Base-by-base conservation (phyloP, 2,888 invertebrate species). In the Drosophila fungiperda region DNA sequence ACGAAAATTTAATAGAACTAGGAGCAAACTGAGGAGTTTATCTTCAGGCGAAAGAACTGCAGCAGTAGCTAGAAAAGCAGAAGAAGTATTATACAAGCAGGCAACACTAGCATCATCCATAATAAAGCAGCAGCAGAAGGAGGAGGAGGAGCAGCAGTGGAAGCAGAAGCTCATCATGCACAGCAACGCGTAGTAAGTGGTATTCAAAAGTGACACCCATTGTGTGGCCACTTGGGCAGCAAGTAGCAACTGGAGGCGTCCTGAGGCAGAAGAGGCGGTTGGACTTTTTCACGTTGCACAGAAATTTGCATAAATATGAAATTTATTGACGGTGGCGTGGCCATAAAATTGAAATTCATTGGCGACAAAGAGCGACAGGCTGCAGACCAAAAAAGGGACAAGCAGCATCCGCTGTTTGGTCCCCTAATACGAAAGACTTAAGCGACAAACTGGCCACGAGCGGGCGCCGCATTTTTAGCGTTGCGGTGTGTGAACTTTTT, bases 271-370 rank as follows among this genome's bases (percentile, higher is more conserved):
- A 33, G 36, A 35, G 53, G 5, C 53, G 15, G 9, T 2, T 2
- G 26, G 17, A 49, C 17, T 38, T 36, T 35, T 60, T 60, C 38
- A 32, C 36, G 49, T 49, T 26, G 50, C 54, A 68, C 65, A 35
- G 33, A 57, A 76, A 87, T 87, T 90, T 90, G 90, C 86, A 87
- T 87, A 83, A 90, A 89, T 74, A 89, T 89, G 87, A 89, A 87
- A 90, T 88, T 90, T 90, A 90, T 86, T 80, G 85, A 85, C 84
- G 89, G 78, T 65, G 72, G 87, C 72, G 58, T 70, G 84, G 87
- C 83, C 88, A 90, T 86, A 85, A 86, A 86, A 86, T 90, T 79
- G 67, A 90, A 89, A 89, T 90, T 87, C 84, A 87, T 80, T 90
- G 79, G 75, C 84, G 80, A 80, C 80, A 82, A 76, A 65, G 61